Evolutionary conservation across 1,140 invertebrate species (phyloP).

Genomic region (Drosophila persimilis): DNA sequence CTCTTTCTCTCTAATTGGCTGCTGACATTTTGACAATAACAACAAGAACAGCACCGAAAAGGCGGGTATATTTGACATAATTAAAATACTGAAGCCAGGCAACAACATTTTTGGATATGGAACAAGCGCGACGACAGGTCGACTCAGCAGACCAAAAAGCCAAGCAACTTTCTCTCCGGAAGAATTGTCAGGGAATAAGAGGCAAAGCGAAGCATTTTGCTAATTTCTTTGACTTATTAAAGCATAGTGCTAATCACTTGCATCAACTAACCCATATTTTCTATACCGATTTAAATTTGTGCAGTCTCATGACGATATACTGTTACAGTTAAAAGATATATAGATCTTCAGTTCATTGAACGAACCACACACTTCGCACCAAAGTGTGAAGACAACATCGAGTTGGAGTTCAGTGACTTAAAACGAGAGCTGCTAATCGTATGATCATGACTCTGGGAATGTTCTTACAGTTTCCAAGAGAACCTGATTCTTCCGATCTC

Average conservation of each 20-base stretch:
- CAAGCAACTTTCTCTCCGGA: conserved; percentile 19
- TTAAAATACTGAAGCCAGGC: conserved; percentile 64
- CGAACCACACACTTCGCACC: conserved; percentile 22
- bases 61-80: conserved; percentile 71
- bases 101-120: conserved; percentile 40
- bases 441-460: conserved; percentile 11
- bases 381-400: conserved; percentile 34
- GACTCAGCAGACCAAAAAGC: conserved; percentile 12
- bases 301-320: conserved; percentile 23
- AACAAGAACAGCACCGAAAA: conserved; percentile 40
- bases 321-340: conserved; percentile 21
- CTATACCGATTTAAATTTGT: conserved; percentile 8
- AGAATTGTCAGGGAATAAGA: conserved; percentile 22
- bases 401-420: conserved; percentile 48
- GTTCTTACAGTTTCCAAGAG: neutral
- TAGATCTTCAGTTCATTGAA: conserved; percentile 60
- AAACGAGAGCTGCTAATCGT: conserved; percentile 45
- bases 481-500: neutral
- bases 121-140: conserved; percentile 37
- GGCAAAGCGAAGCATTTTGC: conserved; percentile 41
- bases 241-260: conserved; percentile 55
- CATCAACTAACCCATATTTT: conserved; percentile 62
- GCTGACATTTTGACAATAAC: conserved; percentile 69
- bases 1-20: conserved; percentile 55
- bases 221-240: conserved; percentile 67